Evolutionary conservation across 2,888 invertebrate genomes (phyloP).

Genomic region (Furcula furcula): DNA sequence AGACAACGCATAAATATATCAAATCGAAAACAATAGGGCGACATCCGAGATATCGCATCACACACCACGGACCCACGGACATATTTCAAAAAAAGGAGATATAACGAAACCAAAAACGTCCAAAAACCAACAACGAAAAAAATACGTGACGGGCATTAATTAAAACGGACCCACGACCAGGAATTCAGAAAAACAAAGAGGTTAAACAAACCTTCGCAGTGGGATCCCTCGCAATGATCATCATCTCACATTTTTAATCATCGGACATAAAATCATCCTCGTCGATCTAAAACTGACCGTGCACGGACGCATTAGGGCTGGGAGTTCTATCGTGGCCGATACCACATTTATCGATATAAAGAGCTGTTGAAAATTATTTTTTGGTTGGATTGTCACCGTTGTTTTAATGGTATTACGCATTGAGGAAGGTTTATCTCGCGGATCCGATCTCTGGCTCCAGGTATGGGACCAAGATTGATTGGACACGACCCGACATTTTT

Average conservation of each 20-base stretch:
- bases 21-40: slow-evolving; percentile 79
- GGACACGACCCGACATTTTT: slow-evolving; percentile 73
- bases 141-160: slow-evolving; percentile 82
- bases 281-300: slow-evolving; percentile 54
- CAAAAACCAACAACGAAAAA: slow-evolving; percentile 73
- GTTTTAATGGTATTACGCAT: slow-evolving; percentile 81
- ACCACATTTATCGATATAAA: slow-evolving; percentile 48
- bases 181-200: slow-evolving; percentile 79
- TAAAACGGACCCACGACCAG: slow-evolving; percentile 80
- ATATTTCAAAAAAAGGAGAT: slow-evolving; percentile 75
- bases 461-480: slow-evolving; percentile 77
- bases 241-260: slow-evolving; percentile 81
- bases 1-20: slow-evolving; percentile 77
- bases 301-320: slow-evolving; percentile 38
- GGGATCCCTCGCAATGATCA: slow-evolving; percentile 79
- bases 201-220: slow-evolving; percentile 78
- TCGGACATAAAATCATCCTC: slow-evolving; percentile 53
- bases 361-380: slow-evolving; percentile 78
- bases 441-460: slow-evolving; percentile 71
- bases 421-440: slow-evolving; percentile 76
- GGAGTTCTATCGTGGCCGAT: slow-evolving; percentile 23
- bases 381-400: slow-evolving; percentile 80
- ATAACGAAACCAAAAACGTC: slow-evolving; percentile 51
- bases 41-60: slow-evolving; percentile 76
- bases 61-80: slow-evolving; percentile 66